Evolutionary conservation across 2,797 vertebrate species (phyloP), one percentile per base, ranked within the genome.

Genomic region (Peromyscus melanophrys): DNA sequence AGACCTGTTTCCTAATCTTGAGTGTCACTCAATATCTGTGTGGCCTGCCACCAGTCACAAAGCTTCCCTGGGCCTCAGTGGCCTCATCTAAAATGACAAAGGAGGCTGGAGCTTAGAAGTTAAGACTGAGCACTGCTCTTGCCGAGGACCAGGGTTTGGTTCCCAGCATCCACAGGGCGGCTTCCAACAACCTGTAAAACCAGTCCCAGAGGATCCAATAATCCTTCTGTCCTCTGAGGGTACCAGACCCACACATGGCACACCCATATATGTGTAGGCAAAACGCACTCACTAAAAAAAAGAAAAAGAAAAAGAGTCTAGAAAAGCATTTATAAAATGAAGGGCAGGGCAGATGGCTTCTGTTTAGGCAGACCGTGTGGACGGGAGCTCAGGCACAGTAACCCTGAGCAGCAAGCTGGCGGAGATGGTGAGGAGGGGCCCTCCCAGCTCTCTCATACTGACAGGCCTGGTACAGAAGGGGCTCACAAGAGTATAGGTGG

Each of bases 401-500:
- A 16, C 2, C 17, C 23, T 46, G 52, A 8, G 46, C 43, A 4
- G 11, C 27, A 14, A 84, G 59, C 34, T 2, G 0, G 84, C 12
- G 49, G 43, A 10, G 16, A 2, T 0, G 52, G 75, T 49, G 73
- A 40, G 19, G 12, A 31, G 23, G 9, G n/a, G 0, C 6, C 6
- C 0, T 0, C 13, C 21, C 6, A 52, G 37, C 7, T 63, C 17
- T 78, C 17, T 9, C 3, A 6, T 49, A 5, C 29, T 1, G 5
- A 43, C 5, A 27, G 4, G 84, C 43, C 85, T 43, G 8, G 55
- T 40, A 23, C 21, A 3, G 5, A 16, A 4, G 19, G 25, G 0
- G 0, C 63, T 76, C 75, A 59, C 6, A 13, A 46, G 82, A n/a
- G 34, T 1, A 1, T 16, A 34, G 31, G 16, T 6, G 27, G 27